These are phyloP conservation scores for Corythaixoides concolor DNA, from an alignment of 2,113 vertebrate genomes.

Conservation along the genomic window DNA sequence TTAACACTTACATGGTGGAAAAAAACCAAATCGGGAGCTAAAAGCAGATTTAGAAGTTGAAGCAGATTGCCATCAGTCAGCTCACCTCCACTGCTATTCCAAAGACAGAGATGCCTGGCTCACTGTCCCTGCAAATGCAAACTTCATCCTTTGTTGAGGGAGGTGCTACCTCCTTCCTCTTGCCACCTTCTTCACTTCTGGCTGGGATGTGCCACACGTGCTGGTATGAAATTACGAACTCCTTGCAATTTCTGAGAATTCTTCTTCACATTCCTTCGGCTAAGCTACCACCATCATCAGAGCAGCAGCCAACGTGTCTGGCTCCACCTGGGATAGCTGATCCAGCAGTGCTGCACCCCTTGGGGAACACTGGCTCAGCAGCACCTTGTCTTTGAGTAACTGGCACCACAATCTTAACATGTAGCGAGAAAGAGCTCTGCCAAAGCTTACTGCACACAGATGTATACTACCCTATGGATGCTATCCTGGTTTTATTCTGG, in stretches of 20 bases:
- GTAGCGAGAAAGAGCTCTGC: background rate
- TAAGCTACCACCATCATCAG: rapidly evolving
- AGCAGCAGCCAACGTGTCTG: background rate
- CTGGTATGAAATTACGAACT: background rate
- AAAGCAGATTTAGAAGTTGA: slow-evolving; percentile 6
- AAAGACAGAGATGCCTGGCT: background rate
- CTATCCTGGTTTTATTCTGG: background rate
- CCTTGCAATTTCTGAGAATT: background rate
- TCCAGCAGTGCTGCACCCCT: background rate
- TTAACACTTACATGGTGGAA: background rate
- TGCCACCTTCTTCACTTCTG: background rate
- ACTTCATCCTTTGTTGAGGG: background rate
- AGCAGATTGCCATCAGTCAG: background rate
- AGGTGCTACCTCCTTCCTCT: background rate
- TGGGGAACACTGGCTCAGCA: background rate
- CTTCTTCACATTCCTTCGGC: background rate
- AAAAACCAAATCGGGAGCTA: background rate
- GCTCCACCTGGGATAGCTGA: background rate
- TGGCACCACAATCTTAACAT: background rate
- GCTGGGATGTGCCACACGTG: background rate
- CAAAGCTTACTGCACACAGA: background rate
- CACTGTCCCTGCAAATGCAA: background rate
- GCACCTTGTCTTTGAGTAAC: background rate
- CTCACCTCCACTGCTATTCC: background rate
- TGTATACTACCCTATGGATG: background rate